A percentile compares a stretch with the other conserved stretches of the same genome.
Evolutionary conservation across 2,113 vertebrate genomes (phyloP).

Genomic region (Heterochromis multidens): DNA sequence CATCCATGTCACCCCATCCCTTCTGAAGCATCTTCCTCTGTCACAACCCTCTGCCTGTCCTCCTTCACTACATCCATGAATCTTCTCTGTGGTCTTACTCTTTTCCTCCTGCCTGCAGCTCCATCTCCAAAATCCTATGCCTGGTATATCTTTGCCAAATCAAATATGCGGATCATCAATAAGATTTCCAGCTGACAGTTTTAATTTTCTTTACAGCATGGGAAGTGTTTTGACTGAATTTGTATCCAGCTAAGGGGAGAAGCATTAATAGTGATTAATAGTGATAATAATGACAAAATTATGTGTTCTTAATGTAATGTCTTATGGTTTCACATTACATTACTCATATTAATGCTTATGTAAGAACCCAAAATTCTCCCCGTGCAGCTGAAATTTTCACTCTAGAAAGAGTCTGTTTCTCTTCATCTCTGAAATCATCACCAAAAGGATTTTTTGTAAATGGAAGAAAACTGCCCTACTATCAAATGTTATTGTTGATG

Average conservation of each 20-base stretch:
- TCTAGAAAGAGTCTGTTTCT: background rate
- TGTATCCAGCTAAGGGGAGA: background rate
- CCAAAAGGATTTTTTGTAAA: background rate
- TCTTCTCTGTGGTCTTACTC: background rate
- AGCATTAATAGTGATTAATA: background rate
- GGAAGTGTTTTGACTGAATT: background rate
- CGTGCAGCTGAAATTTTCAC: background rate
- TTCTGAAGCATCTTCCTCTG: background rate
- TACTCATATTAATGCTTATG: background rate
- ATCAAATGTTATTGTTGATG: background rate
- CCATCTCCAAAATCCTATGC: background rate
- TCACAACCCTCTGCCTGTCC: background rate
- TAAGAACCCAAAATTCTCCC: background rate
- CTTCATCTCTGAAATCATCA: background rate
- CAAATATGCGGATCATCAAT: background rate
- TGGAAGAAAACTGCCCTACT: background rate
- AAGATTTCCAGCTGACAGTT: background rate
- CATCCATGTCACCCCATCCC: background rate
- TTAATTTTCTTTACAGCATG: background rate
- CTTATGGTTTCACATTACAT: background rate
- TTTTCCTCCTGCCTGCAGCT: background rate
- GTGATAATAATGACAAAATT: background rate
- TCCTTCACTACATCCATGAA: background rate
- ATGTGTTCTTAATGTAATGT: background rate
- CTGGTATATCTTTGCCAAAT: background rate